A percentile compares a stretch with the other conserved stretches of the same genome.
These are phyloP conservation scores for Ochropleura plecta DNA, from an alignment of 2,888 invertebrate genomes.

Conservation along the genomic window DNA sequence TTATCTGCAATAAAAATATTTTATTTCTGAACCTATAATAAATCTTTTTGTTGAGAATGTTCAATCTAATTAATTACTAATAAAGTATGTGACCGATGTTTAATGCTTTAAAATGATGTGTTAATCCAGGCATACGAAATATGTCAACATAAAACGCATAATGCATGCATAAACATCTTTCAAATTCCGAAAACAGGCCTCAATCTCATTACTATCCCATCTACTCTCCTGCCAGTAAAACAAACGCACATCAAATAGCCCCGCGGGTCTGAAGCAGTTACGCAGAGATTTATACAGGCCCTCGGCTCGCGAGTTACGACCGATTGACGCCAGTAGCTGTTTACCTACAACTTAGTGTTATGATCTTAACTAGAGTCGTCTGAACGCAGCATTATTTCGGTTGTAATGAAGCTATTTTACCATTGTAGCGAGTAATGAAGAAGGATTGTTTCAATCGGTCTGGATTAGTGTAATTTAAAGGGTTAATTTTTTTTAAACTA, in stretches of 20 bases:
- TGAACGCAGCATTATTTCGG: constrained; percentile 32
- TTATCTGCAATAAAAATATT: constrained; percentile 25
- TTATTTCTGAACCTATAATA: constrained; percentile 13
- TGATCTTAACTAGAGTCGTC: constrained; percentile 20
- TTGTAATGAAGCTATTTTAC: constrained; percentile 46
- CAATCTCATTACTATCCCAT: constrained; percentile 7
- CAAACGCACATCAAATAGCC: constrained; percentile 58
- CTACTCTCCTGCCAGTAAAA: constrained; percentile 37
- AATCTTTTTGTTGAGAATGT: background rate
- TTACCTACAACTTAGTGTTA: constrained; percentile 55
- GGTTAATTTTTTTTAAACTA: background rate
- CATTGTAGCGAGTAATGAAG: constrained; percentile 33
- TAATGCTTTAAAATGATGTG: background rate
- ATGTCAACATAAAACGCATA: background rate
- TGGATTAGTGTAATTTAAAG: constrained; percentile 4
- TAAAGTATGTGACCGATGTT: background rate
- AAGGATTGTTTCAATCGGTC: background rate
- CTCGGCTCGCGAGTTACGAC: constrained; percentile 61
- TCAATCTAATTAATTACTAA: background rate
- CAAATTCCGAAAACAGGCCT: background rate
- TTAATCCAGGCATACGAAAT: background rate
- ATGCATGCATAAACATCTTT: too few species aligned
- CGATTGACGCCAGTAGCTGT: constrained; percentile 66
- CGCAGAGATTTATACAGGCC: constrained; percentile 71
- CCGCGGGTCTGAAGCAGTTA: constrained; percentile 64